Percentiles rank a stretch among this genome's conserved stretches.
Conservation (phyloP, 2,888 invertebrate genomes). For the Macrophya annulata region DNA sequence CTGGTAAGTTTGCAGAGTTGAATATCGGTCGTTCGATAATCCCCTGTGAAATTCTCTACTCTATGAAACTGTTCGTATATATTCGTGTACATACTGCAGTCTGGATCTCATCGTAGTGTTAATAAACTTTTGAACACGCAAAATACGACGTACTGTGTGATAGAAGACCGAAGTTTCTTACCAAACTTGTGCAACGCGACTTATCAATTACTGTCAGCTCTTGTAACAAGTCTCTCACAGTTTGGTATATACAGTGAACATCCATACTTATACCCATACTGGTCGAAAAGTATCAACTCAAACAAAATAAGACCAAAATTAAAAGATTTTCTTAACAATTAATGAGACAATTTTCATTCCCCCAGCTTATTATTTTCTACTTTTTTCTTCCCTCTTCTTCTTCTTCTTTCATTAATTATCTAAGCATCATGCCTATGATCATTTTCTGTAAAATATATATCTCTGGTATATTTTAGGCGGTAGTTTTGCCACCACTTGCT, state of each 20-base stretch:
- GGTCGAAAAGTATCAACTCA: background rate
- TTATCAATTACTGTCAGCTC: slow-evolving; percentile 67
- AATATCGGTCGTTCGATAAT: slow-evolving; percentile 6
- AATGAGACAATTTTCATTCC: too few relatives aligned
- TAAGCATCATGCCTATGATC: background rate
- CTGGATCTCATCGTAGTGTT: background rate
- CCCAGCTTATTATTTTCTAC: background rate
- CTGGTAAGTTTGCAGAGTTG: background rate
- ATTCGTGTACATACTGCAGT: background rate
- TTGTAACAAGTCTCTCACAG: background rate
- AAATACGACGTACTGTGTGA: slow-evolving; percentile 21
- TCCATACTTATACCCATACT: background rate
- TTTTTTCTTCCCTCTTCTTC: background rate
- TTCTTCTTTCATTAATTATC: background rate
- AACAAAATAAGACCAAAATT: background rate
- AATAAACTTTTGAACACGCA: slow-evolving; percentile 44
- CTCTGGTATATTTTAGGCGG: slow-evolving; percentile 86
- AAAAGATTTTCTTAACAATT: background rate
- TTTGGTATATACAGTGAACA: background rate
- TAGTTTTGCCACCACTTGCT: slow-evolving; percentile 97
- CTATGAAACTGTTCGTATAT: background rate
- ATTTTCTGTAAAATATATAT: background rate
- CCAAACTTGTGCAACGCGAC: slow-evolving; percentile 65
- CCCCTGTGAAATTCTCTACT: background rate
- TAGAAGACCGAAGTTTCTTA: slow-evolving; percentile 60